Base-by-base conservation (phyloP, 2,888 invertebrate species). In the Drosophila mayaguana region DNA sequence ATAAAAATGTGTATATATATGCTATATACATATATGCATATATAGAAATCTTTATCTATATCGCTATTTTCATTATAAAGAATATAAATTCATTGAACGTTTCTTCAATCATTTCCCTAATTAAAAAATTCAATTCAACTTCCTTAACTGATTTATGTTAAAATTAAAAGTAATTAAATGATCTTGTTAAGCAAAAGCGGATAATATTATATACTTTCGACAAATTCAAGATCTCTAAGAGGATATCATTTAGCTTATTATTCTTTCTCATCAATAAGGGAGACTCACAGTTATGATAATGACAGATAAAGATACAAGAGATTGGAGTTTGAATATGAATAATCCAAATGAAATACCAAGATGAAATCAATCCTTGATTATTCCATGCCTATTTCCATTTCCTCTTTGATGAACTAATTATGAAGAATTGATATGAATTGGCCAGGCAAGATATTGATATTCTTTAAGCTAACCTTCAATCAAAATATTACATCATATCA, bases 401-500 rank as follows among this genome's bases (percentile, higher is more conserved):
- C 18, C 18, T 12, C 7, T 32, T 25, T 43, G 32, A 6, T 12
- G 38, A 25, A 53, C 9, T 6, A 18, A 11, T 38, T 32, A 42
- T 68, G 16, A 48, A 46, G 4, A 9, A 25, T 25, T 46, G 25
- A 16, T n/a, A n/a, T 46, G 25, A n/a, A n/a, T 46, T 25, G 46
- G 8, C 8, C 11, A 28, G n/a, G 28, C 25, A 28, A 6, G 14
- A 7, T 16, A 38, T 38, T 48, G n/a, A 48, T n/a, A n/a, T 0
- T 2, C 28, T 4, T 28, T n/a, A 18, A 32, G 18, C 12, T 12
- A 32, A 32, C 48, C 12, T 18, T 32, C 48, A 50, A 32, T 32
- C 18, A 32, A 18, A 11, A 46, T 46, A 46, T 46, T 9, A 28
- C n/a, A 16, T 46, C 46, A 32, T 50, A 32, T 50, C 18, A 48